Base-by-base conservation (phyloP, 2,797 vertebrate genomes). In the Poecilia gillii region DNA sequence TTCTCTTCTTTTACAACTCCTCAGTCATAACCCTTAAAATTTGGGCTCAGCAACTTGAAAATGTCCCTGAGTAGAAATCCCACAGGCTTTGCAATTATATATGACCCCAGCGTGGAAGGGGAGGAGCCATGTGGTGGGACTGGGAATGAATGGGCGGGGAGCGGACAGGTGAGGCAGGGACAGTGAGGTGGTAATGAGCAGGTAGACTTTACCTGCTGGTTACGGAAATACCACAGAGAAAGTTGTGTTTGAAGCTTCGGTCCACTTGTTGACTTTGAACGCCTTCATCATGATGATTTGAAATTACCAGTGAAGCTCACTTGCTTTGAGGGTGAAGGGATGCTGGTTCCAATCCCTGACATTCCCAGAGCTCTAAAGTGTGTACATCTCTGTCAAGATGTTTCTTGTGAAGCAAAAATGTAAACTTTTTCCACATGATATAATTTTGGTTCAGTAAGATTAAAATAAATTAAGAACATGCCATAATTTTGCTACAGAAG, bases 111-210 rank as follows among this genome's bases (percentile, higher is more conserved):
- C 77, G 59, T 6, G 89, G 51, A 28, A 43, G 39, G 89, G 94
- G 95, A 87, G 87, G 94, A 87, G 86, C 79, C 79, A 82, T 59
- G 13, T 57, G 70, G 59, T 85, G 9, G 73, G 74, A 43, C 59
- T 77, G 73, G 43, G 81, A 75, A 75, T 83, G 77, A 87, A 80
- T 64, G 76, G 89, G 77, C 78, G 82, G 88, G 87, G 84, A 79
- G 41, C 68, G 86, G 74, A 18, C 88, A 88, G 91, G 91, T 90
- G 73, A 87, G 83, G 78, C 87, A 89, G 82, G 78, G 87, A 90
- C 85, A 88, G 84, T 80, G 85, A 84, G 41, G 73, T 7, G 4
- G 55, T 87, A 90, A 88, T 88, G 76, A 89, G 87, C 82, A 81
- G 82, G 68, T 85, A 47, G 43, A 91, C 90, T 81, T 93, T 88